These are phyloP conservation scores for Crocallis elinguaria DNA, from an alignment of 2,888 invertebrate species.

Conservation along the genomic window DNA sequence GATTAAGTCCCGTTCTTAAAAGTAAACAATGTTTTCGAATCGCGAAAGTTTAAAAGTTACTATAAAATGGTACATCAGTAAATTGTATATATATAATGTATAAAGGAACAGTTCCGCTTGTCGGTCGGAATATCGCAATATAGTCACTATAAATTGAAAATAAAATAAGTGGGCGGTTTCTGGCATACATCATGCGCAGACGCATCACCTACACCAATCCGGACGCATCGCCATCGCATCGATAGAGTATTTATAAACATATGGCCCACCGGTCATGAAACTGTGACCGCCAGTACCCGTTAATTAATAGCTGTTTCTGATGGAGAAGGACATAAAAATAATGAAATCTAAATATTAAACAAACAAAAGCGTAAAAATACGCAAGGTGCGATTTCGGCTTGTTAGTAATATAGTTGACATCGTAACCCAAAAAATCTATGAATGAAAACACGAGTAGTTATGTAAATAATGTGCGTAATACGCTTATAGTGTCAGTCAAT, in stretches of 20 bases:
- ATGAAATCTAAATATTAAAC: neutral
- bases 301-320: conserved; percentile 31
- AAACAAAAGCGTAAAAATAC: conserved; percentile 3
- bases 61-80: too few relatives aligned
- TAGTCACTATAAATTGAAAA: neutral
- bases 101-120: too few relatives aligned
- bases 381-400: neutral
- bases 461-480: neutral
- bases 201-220: conserved; percentile 58
- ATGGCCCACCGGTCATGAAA: conserved; percentile 65
- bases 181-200: conserved; percentile 67
- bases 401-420: neutral
- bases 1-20: too few relatives aligned
- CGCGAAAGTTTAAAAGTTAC: too few relatives aligned
- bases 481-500: neutral
- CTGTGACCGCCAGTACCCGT: conserved; percentile 56
- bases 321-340: conserved; percentile 11
- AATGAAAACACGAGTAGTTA: conserved; percentile 3
- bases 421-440: conserved; percentile 8
- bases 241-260: conserved; percentile 79
- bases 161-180: conserved; percentile 69
- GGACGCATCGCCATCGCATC: conserved; percentile 61
- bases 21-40: too few relatives aligned
- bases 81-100: too few relatives aligned
- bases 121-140: neutral